Conservation (phyloP, 2,888 invertebrate genomes). For the Suillia variegata region DNA sequence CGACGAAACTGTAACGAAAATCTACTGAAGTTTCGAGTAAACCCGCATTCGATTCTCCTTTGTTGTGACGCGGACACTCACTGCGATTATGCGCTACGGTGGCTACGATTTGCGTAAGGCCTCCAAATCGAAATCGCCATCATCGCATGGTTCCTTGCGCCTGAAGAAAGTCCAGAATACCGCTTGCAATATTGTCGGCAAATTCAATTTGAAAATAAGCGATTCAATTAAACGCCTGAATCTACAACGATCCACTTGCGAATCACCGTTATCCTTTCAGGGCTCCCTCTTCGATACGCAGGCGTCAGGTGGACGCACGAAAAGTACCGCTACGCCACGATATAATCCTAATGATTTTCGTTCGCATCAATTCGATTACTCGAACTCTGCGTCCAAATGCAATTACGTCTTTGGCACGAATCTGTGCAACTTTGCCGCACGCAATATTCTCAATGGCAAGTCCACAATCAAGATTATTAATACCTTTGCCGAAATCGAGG, state of each 20-base stretch:
- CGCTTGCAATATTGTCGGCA: conserved; percentile 54
- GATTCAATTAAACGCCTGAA: conserved; percentile 43
- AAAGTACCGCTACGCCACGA: conserved; percentile 22
- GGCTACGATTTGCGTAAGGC: conserved; percentile 59
- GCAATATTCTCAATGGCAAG: conserved; percentile 54
- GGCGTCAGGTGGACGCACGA: conserved; percentile 22
- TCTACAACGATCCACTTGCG: conserved; percentile 32
- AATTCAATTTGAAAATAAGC: conserved; percentile 52
- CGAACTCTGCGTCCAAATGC: conserved; percentile 29
- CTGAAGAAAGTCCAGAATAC: conserved; percentile 54
- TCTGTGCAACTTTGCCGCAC: conserved; percentile 50
- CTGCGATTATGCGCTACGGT: conserved; percentile 56
- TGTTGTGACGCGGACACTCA: background rate
- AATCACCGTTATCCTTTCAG: conserved; percentile 58
- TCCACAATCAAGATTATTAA: conserved; percentile 50
- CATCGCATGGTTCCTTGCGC: conserved; percentile 47
- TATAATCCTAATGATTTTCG: conserved; percentile 53
- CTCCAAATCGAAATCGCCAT: conserved; percentile 46
- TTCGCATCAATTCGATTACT: conserved; percentile 36
- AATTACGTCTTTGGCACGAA: conserved; percentile 55
- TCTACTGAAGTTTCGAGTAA: too few species aligned
- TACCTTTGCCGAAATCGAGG: conserved; percentile 44
- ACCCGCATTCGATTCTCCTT: too few species aligned
- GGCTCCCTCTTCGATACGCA: conserved; percentile 56
- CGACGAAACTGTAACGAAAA: too few species aligned